These are phyloP conservation scores for Planococcus citri DNA, from an alignment of 1,140 invertebrate genomes.

Conservation along the genomic window DNA sequence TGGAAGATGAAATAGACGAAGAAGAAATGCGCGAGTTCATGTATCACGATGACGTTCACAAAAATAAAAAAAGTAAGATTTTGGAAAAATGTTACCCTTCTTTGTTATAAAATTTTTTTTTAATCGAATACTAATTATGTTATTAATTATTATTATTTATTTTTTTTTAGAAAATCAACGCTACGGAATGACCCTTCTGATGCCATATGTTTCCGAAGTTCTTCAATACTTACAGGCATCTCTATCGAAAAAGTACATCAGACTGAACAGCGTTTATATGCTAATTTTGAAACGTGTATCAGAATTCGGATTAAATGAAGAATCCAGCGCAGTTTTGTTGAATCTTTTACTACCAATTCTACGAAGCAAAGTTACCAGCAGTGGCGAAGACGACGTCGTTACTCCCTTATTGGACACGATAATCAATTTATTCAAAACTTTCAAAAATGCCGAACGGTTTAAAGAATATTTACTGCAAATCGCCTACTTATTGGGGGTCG, in stretches of 20 bases:
- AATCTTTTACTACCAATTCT: constrained; percentile 60
- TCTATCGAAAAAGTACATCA: constrained; percentile 20
- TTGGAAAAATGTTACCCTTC: too few species aligned
- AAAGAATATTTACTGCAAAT: constrained; percentile 49
- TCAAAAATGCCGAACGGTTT: neutral
- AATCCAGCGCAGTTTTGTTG: constrained; percentile 38
- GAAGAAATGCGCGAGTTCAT: neutral
- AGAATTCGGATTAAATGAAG: constrained; percentile 19
- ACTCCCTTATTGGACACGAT: constrained; percentile 55
- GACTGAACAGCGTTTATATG: constrained; percentile 9
- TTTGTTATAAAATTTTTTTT: too few species aligned
- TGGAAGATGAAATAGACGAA: constrained; percentile 36
- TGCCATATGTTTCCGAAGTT: constrained; percentile 14
- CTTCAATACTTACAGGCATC: constrained; percentile 19
- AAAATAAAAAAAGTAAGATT: neutral
- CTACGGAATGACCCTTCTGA: constrained; percentile 21
- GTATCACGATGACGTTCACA: neutral
- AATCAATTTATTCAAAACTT: constrained; percentile 27
- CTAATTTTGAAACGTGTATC: constrained; percentile 21
- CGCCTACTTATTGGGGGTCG: constrained; percentile 49
- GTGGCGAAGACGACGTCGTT: constrained; percentile 47
- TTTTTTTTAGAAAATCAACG: constrained; percentile 21
- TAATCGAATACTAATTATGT: neutral
- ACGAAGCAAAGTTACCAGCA: constrained; percentile 44
- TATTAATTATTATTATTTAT: neutral